Percentiles rank a stretch among this genome's conserved stretches.
Conservation (phyloP, 2,797 vertebrate genomes). For the Rhincodon typus region DNA sequence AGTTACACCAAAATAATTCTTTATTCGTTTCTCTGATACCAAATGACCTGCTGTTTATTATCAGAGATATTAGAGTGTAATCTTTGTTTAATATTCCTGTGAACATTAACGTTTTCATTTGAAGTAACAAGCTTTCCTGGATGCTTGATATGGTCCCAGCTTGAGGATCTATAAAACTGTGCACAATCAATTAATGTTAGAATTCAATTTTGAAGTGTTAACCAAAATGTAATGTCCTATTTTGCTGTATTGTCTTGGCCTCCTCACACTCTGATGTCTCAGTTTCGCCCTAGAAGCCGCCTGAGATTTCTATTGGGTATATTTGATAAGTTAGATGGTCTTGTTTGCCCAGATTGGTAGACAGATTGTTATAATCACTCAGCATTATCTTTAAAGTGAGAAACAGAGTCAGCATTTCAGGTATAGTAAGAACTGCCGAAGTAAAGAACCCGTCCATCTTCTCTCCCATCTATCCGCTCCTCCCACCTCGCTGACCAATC, state of each 20-base stretch:
- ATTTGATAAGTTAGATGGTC: not conserved
- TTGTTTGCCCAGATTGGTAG: not conserved
- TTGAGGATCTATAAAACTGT: not conserved
- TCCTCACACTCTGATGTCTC: not conserved
- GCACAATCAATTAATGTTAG: too few relatives aligned
- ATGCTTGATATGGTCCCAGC: not conserved
- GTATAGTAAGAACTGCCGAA: too few relatives aligned
- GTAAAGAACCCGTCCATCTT: too few relatives aligned
- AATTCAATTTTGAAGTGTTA: not conserved
- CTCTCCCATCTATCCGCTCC: too few relatives aligned
- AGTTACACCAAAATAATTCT: not conserved
- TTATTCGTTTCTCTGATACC: not conserved
- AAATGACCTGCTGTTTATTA: not conserved
- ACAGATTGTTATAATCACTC: too few relatives aligned
- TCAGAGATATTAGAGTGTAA: not conserved
- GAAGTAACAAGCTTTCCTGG: not conserved
- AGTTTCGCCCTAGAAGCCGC: not conserved
- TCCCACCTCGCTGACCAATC: too few relatives aligned
- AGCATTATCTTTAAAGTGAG: not conserved
- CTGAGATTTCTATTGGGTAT: not conserved
- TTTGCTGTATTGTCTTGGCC: too few relatives aligned
- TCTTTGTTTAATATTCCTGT: not conserved
- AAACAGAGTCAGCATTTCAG: not conserved
- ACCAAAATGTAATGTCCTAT: not conserved
- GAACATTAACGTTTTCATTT: not conserved